These are phyloP conservation scores for Falcunculus frontatus DNA, from an alignment of 2,113 vertebrate species.

Conservation along the genomic window DNA sequence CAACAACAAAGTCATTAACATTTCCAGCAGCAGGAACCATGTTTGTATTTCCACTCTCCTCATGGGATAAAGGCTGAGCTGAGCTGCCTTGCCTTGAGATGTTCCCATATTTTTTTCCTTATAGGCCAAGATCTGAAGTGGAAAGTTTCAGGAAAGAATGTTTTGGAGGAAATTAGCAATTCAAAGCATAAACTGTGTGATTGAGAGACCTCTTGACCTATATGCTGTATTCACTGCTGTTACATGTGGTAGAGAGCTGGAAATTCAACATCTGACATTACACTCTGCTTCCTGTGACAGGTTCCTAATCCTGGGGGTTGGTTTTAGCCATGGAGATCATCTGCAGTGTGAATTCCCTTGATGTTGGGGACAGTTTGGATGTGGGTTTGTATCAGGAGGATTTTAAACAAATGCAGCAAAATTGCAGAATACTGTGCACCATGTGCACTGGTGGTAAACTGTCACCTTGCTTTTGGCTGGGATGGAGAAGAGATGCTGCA, in stretches of 20 bases:
- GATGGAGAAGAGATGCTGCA: not conserved
- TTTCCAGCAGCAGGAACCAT: not conserved
- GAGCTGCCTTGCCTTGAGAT: not conserved
- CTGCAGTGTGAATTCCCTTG: not conserved
- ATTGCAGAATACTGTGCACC: not conserved
- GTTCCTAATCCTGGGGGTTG: not conserved
- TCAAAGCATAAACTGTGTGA: not conserved
- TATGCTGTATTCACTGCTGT: not conserved
- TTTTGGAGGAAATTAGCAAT: not conserved
- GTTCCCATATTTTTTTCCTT: not conserved
- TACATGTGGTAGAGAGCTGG: not conserved
- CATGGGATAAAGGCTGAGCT: not conserved
- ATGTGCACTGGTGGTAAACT: not conserved
- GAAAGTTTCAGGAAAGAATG: not conserved
- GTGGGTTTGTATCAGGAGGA: not conserved
- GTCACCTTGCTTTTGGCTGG: not conserved
- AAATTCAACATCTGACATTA: not conserved
- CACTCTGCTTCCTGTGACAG: not conserved
- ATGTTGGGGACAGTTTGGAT: not conserved
- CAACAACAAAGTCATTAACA: conserved; percentile 14
- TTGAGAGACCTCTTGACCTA: not conserved
- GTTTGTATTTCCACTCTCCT: conserved; percentile 12
- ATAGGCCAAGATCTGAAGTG: not conserved
- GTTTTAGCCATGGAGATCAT: not conserved
- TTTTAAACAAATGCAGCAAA: not conserved